These are phyloP conservation scores for Dendrolimus punctatus DNA, from an alignment of 1,140 invertebrate genomes.

Conservation along the genomic window DNA sequence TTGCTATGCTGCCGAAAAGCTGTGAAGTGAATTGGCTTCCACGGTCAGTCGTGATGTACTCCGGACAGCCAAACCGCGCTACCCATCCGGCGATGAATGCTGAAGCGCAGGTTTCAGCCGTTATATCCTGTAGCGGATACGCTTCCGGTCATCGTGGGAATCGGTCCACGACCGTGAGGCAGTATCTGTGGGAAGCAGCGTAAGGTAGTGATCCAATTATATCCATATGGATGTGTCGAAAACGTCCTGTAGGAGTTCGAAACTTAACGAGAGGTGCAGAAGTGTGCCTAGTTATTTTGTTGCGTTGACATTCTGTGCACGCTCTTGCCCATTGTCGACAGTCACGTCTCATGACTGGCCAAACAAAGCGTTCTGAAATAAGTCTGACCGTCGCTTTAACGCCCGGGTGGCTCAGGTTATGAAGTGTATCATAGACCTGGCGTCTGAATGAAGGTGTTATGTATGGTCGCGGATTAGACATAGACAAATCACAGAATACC, in stretches of 20 bases:
- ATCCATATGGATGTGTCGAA: constrained; percentile 1
- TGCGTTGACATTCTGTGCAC: constrained; percentile 6
- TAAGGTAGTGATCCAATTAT: constrained; percentile 2
- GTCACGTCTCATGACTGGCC: constrained; percentile 3
- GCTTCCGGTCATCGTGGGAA: constrained; percentile 4
- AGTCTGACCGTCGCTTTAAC: not conserved
- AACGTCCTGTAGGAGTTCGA: not conserved
- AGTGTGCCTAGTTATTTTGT: constrained; percentile 3
- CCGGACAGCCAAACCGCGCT: constrained; percentile 3
- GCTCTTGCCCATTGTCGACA: constrained; percentile 3
- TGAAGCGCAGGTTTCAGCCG: constrained; percentile 2
- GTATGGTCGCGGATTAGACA: not conserved
- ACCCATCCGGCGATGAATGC: constrained; percentile 2
- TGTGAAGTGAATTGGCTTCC: constrained; percentile 2
- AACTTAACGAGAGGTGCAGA: constrained; percentile 1
- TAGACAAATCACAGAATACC: not conserved
- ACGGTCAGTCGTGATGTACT: constrained; percentile 1
- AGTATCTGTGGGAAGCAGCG: not conserved
- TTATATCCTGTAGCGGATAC: not conserved
- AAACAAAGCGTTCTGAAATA: not conserved
- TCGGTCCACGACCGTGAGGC: constrained; percentile 3
- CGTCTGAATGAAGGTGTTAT: not conserved
- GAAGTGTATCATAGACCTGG: constrained; percentile 1
- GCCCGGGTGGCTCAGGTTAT: constrained; percentile 1
- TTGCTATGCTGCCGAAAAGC: not conserved